These are phyloP conservation scores for Gallinago jamesoni DNA, from an alignment of 2,113 vertebrate species.

Conservation along the genomic window DNA sequence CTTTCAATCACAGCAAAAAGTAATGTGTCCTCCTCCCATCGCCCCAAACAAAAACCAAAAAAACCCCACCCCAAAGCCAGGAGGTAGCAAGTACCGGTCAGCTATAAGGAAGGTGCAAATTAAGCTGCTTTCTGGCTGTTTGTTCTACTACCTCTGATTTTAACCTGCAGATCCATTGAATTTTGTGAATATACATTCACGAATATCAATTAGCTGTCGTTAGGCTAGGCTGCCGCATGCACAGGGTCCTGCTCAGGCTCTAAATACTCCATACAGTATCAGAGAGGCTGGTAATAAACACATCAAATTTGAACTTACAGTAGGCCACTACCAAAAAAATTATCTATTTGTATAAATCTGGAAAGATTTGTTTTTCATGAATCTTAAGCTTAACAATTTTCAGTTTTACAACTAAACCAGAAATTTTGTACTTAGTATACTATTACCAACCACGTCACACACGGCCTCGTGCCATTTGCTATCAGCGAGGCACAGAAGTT, in stretches of 20 bases:
- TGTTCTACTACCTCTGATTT: background rate
- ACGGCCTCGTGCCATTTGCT: background rate
- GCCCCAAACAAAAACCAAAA: background rate
- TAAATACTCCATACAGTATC: background rate
- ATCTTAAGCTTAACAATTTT: background rate
- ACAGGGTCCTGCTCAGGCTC: background rate
- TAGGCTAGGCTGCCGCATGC: background rate
- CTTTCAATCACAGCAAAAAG: background rate
- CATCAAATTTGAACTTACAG: background rate
- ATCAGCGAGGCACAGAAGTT: background rate
- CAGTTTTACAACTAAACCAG: background rate
- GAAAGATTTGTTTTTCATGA: background rate
- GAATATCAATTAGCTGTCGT: background rate
- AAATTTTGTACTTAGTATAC: background rate
- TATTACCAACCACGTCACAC: background rate
- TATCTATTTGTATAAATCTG: background rate
- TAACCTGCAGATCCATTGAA: background rate
- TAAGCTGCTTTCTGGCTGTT: background rate
- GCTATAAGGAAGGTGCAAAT: background rate
- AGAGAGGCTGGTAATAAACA: background rate
- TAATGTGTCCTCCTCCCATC: background rate
- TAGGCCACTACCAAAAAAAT: background rate
- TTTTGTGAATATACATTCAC: background rate
- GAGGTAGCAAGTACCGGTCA: background rate
- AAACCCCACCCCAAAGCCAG: background rate